Evolutionary conservation across 2,113 vertebrate species (phyloP).

Genomic region (Scartelaos histophorus): DNA sequence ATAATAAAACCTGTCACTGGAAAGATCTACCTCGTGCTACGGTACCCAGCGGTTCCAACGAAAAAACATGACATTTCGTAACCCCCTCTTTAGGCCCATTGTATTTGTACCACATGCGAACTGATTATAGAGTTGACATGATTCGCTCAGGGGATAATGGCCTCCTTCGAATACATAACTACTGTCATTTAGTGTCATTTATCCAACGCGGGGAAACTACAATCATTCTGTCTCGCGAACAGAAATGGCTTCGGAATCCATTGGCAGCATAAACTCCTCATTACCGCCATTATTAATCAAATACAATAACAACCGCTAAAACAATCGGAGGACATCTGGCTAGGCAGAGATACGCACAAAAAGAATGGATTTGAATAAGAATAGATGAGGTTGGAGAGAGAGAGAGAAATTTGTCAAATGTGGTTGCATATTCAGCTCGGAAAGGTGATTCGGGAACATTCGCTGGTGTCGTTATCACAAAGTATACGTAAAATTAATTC

Average conservation of each 20-base stretch:
- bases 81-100: neutral
- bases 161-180: neutral
- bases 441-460: constrained; percentile 2
- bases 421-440: constrained; percentile 13
- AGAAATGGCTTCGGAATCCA: constrained; percentile 24
- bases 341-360: constrained; percentile 7
- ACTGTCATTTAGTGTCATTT: constrained; percentile 23
- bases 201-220: constrained; percentile 9
- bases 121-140: constrained; percentile 32
- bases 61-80: neutral
- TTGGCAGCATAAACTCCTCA: neutral
- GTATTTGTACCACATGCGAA: neutral
- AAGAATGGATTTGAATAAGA: constrained; percentile 46
- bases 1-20: neutral
- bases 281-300: constrained; percentile 25
- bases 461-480: neutral
- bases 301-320: constrained; percentile 11
- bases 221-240: constrained; percentile 16
- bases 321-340: constrained; percentile 35
- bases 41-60: neutral
- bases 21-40: neutral
- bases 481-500: neutral
- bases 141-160: constrained; percentile 21
- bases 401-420: constrained; percentile 32
- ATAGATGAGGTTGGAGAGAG: constrained; percentile 33